Percentiles rank a stretch among this genome's conserved stretches.
Evolutionary conservation across 1,140 invertebrate species (phyloP).

Genomic region (Zophobas atratus): DNA sequence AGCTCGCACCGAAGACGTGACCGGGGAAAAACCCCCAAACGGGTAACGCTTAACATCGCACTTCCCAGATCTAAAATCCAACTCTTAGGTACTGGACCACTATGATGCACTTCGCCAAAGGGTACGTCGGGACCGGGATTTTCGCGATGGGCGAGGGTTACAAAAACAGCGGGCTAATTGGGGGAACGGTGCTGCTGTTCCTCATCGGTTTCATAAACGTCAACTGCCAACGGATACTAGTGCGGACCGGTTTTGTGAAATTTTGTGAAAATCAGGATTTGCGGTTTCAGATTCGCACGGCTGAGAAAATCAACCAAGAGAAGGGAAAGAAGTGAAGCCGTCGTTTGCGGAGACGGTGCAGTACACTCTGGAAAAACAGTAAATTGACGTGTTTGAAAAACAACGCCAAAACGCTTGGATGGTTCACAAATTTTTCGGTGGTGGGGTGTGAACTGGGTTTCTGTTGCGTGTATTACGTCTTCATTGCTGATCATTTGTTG

Average conservation of each 20-base stretch:
- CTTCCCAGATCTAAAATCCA: no score
- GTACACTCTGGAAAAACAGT: constrained; percentile 82
- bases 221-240: constrained; percentile 81
- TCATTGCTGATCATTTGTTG: constrained; percentile 87
- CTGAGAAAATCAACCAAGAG: constrained; percentile 73
- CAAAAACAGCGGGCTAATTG: constrained; percentile 79
- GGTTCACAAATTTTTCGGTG: constrained; percentile 82
- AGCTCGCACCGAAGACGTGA: no score
- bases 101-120: constrained; percentile 82
- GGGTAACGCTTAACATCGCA: no score
- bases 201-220: constrained; percentile 80
- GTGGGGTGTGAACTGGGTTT: constrained; percentile 94
- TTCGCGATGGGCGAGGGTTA: constrained; percentile 85
- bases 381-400: constrained; percentile 70
- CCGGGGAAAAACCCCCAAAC: no score
- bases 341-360: constrained; percentile 87
- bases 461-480: constrained; percentile 96
- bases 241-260: constrained; percentile 60
- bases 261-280: constrained; percentile 45
- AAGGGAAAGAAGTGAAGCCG: constrained; percentile 70
- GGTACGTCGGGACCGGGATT: constrained; percentile 83
- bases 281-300: constrained; percentile 76
- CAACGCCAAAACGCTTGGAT: constrained; percentile 75
- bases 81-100: constrained; percentile 78
- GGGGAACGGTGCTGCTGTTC: constrained; percentile 77